Conservation (phyloP, 1,140 invertebrate species). For the Zaprionus lachaisei region DNA sequence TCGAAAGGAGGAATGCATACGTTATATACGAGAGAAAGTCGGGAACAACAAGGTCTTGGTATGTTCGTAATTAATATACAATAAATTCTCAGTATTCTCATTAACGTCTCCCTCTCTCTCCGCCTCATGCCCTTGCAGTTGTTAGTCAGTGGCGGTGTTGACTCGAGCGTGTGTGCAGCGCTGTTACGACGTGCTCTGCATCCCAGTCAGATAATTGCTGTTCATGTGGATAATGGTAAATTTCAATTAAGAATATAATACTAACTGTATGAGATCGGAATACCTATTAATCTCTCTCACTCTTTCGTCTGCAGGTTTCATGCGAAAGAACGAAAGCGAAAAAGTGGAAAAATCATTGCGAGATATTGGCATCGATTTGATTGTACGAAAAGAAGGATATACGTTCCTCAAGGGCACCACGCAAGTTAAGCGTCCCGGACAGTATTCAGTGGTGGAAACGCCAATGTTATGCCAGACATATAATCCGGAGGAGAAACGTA, state of each 20-base stretch:
- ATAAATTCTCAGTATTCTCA: neutral
- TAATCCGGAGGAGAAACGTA: constrained; percentile 98
- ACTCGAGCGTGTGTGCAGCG: constrained; percentile 99
- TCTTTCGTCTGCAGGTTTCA: constrained; percentile 89
- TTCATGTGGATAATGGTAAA: constrained; percentile 98
- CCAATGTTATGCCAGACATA: constrained; percentile 94
- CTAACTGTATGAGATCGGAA: neutral
- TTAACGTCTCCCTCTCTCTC: neutral
- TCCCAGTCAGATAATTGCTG: constrained; percentile 96
- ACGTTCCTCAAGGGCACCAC: constrained; percentile 93
- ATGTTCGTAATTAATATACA: constrained; percentile 83
- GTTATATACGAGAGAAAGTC: constrained; percentile 96
- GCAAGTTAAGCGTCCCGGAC: constrained; percentile 85
- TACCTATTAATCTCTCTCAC: neutral
- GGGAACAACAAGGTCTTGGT: constrained; percentile 97
- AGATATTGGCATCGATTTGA: constrained; percentile 94
- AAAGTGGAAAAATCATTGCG: constrained; percentile 94
- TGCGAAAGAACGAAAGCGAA: constrained; percentile 97
- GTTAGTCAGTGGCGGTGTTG: constrained; percentile 98
- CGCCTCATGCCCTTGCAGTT: constrained; percentile 86
- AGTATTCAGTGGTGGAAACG: constrained; percentile 88
- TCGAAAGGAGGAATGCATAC: constrained; percentile 96
- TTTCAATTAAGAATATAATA: neutral
- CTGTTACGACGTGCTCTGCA: constrained; percentile 95
- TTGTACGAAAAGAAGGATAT: constrained; percentile 91